A percentile compares a stretch with the other conserved stretches of the same genome.
Conservation (phyloP, 2,797 vertebrate genomes). For the Acipenser oxyrinchus region DNA sequence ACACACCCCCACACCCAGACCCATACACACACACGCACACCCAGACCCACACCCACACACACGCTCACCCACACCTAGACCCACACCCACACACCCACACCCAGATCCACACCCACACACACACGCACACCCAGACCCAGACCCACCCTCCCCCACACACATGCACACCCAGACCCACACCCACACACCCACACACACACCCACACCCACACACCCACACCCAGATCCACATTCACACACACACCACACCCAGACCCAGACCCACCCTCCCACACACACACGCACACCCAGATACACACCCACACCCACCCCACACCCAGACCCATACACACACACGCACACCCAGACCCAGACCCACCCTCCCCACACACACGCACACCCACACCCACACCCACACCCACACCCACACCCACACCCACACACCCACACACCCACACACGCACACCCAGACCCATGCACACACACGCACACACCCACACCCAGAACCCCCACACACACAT, state of each 20-base stretch:
- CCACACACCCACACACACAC: neutral
- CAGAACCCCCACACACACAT: neutral
- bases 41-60: too few species aligned
- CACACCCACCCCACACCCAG: neutral
- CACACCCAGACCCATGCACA: neutral
- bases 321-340: neutral
- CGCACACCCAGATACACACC: constrained; percentile 9
- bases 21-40: neutral
- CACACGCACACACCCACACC: constrained; percentile 1
- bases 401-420: neutral
- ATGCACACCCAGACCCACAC: neutral
- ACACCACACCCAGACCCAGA: too few species aligned
- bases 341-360: too few species aligned
- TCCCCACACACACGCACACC: too few species aligned
- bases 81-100: constrained; percentile 1
- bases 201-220: neutral
- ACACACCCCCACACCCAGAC: constrained; percentile 1
- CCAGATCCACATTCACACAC: too few species aligned
- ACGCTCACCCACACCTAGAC: too few species aligned
- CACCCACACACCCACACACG: too few species aligned
- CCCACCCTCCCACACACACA: constrained; percentile 8
- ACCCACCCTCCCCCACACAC: too few species aligned
- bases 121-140: too few species aligned
- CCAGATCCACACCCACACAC: constrained; percentile 7
- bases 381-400: neutral